Percentiles rank a stretch among this genome's conserved stretches.
phyloP scores from a whole-genome alignment of 30 jellyfish, hydroid and myxozoan species.

The Cassiopea xamachana region DNA sequence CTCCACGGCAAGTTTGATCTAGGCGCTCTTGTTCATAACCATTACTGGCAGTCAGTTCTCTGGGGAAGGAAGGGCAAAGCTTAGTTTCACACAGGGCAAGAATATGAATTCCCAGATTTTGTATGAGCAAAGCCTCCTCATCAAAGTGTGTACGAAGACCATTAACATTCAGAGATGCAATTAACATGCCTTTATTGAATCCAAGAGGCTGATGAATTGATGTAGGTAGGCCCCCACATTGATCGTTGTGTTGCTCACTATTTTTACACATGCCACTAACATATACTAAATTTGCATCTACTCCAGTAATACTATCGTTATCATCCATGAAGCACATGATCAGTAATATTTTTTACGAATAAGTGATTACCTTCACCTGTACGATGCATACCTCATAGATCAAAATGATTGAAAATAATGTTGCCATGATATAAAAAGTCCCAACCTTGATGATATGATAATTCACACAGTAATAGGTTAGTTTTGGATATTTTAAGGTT shows the following conservation, averaged over 20 bases:
- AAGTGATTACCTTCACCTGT: not conserved
- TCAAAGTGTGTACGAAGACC: not conserved
- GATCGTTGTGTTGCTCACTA: not conserved
- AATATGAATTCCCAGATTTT: not conserved
- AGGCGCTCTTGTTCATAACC: no score
- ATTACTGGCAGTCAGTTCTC: no score
- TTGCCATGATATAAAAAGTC: not conserved
- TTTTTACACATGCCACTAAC: not conserved
- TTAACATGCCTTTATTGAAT: not conserved
- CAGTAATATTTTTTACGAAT: not conserved
- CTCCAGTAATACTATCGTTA: not conserved
- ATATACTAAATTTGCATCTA: not conserved
- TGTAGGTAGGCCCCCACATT: not conserved
- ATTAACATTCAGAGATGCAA: not conserved
- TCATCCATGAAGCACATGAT: not conserved
- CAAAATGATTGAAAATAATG: not conserved
- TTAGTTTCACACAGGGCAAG: no score
- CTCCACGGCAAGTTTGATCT: no score
- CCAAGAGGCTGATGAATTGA: not conserved
- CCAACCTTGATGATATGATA: not conserved
- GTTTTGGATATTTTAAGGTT: not conserved
- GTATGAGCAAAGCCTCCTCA: not conserved
- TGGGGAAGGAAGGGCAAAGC: not conserved
- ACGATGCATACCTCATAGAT: not conserved
- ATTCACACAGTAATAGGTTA: not conserved